phyloP scores from a whole-genome alignment of 2,888 invertebrate genomes.

The Furcula furcula region DNA sequence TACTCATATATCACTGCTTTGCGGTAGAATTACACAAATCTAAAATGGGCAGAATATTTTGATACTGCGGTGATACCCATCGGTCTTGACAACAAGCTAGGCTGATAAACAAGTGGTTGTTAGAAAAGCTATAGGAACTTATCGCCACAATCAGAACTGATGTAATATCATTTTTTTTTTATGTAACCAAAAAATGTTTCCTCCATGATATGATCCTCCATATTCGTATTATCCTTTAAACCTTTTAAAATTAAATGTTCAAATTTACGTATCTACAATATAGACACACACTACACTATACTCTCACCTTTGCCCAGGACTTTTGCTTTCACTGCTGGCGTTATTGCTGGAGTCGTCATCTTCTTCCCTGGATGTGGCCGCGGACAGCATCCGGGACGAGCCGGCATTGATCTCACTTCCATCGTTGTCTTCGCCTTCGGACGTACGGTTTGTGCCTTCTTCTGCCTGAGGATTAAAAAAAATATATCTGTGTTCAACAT shows the following conservation, averaged over 20 bases:
- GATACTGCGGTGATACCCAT: no score
- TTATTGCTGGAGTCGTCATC: slow-evolving; percentile 87
- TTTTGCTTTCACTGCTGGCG: slow-evolving; percentile 86
- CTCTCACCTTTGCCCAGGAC: slow-evolving; percentile 85
- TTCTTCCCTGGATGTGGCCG: slow-evolving; percentile 86
- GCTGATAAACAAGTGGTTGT: no score
- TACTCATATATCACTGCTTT: no score
- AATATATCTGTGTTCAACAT: no score
- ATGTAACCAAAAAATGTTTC: no score
- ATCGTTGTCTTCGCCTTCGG: slow-evolving; percentile 71
- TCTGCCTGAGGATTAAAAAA: slow-evolving; percentile 61
- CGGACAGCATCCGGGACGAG: slow-evolving; percentile 75
- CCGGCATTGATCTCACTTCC: slow-evolving; percentile 66
- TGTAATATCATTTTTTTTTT: no score
- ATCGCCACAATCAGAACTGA: no score
- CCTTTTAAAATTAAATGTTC: neutral
- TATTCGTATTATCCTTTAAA: neutral
- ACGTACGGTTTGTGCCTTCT: slow-evolving; percentile 68
- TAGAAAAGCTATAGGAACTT: no score
- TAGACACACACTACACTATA: neutral
- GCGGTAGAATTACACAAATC: no score
- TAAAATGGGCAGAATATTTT: no score
- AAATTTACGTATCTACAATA: neutral
- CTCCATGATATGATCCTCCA: no score
- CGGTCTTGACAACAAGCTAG: no score